A percentile compares a stretch with the other conserved stretches of the same genome.
phyloP scores from a whole-genome alignment of 2,113 vertebrate genomes.

The Cheirogaleus medius region DNA sequence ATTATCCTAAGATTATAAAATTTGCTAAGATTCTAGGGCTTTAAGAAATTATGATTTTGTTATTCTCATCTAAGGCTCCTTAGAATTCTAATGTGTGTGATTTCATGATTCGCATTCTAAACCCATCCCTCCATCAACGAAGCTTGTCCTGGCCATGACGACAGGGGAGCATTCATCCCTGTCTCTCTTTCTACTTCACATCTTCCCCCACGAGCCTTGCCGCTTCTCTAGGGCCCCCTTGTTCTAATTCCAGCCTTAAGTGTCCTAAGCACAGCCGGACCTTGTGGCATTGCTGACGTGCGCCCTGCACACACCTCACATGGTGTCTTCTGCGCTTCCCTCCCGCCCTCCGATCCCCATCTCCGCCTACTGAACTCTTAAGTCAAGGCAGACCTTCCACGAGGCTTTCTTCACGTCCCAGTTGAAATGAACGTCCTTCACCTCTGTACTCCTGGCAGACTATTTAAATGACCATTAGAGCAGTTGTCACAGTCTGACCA shows the following conservation, averaged over 20 bases:
- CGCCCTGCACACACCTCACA: too few species aligned
- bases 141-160: not conserved
- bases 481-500: not conserved
- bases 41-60: constrained; percentile 10
- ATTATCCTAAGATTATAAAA: constrained; percentile 12
- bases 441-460: not conserved
- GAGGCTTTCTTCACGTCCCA: not conserved
- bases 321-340: too few species aligned
- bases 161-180: not conserved
- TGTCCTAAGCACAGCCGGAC: not conserved
- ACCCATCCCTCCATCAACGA: too few species aligned
- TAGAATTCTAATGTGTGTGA: not conserved
- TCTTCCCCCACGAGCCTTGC: not conserved
- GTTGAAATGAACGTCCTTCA: not conserved
- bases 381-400: not conserved
- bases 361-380: not conserved
- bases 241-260: not conserved
- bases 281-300: fast-evolving
- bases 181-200: not conserved
- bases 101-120: not conserved
- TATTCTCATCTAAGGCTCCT: not conserved
- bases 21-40: constrained; percentile 21
- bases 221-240: not conserved
- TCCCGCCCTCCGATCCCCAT: not conserved
- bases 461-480: not conserved